Base-by-base conservation (phyloP, 2,888 invertebrate genomes). In the Euphydryas editha region DNA sequence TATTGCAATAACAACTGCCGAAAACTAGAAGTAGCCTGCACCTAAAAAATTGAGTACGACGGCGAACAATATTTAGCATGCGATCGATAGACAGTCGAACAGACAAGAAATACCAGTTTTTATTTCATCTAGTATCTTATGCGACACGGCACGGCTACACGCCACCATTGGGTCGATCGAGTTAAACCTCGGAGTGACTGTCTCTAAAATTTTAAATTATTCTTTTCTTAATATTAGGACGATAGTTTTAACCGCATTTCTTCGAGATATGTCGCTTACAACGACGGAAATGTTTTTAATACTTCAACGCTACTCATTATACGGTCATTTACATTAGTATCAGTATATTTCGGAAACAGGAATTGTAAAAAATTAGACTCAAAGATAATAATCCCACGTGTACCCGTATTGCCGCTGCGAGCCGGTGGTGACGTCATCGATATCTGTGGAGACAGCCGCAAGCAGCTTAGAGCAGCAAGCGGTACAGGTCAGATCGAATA, bases 101-200 rank as follows among this genome's bases (percentile, higher is more conserved):
- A 55, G 55, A 62, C 55, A 44, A 11, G 55, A 55, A 55, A 10
- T 46, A 62, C 62, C 62, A n/a, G 62, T 62, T 62, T 18, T n/a
- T 36, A 0, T 36, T 20, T n/a, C 15, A 15, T n/a, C 21, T 17
- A 13, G 21, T 44, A 42, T 54, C 54, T 54, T 30, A 30, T 10
- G 42, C 21, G 15, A 39, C 13, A 55, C 49, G 13, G 47, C 47
- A 44, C 42, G 2, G 4, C 5, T 8, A 30, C 30, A 24, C 6
- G 13, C 24, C 42, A 54, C 47, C 20, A 10, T 8, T 47, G 18
- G 4, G 20, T 18, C 20, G 13, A 47, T 11, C 47, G 20, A 2
- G n/a, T 17, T 46, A 17, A 46, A 46, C n/a, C 18, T 47, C 10
- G 8, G 3, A 5, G 10, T 8, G 47, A 47, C 18, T 47, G 18